Base-by-base conservation (phyloP, 1,140 invertebrate genomes). In the Drosophila paulistorum region DNA sequence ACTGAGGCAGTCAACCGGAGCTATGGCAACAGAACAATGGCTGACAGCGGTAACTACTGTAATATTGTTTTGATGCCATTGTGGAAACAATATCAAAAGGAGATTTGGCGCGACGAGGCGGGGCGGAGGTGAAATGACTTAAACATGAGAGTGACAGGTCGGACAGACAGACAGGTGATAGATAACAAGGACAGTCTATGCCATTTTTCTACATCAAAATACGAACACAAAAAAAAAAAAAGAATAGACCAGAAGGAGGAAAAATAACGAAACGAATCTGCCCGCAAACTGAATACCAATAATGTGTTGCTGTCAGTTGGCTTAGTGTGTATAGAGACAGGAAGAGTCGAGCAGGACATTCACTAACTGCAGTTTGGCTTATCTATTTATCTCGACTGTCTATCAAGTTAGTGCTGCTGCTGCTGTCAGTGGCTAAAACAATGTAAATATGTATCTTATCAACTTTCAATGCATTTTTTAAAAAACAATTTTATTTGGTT, bases 281-380 rank as follows among this genome's bases (percentile, higher is more conserved):
- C 74, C 74, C 74, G 65, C 74, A 77, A 30, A 70, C 74, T 77
- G 73, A 76, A 76, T 76, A 62, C 73, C 74, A 76, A 76, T 76
- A 76, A 76, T 42, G 74, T 76, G 73, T 74, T 65, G 66, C 73
- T 77, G 74, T 70, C 74, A 65, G 66, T 65, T 55, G 66, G 74
- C 66, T 70, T 77, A 76, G 74, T 55, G 60, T 59, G 65, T 37
- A 1, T 59, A 14, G 33, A 26, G 55, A 42, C 35, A 17, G 1
- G 13, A 30, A 2, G 37, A 14, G 41, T 20, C 23, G 5, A 2
- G 17, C 30, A n/a, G 73, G 60, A 59, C 30, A 60, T 66, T 42
- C 63, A 55, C 66, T 23, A 65, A 60, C 66, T 77, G 74, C 66
- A 77, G 42, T 76, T 67, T 30, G 37, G 37, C 7, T 20, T 70